phyloP scores from a whole-genome alignment of 2,113 vertebrate genomes.

The Cnemophilus loriae region DNA sequence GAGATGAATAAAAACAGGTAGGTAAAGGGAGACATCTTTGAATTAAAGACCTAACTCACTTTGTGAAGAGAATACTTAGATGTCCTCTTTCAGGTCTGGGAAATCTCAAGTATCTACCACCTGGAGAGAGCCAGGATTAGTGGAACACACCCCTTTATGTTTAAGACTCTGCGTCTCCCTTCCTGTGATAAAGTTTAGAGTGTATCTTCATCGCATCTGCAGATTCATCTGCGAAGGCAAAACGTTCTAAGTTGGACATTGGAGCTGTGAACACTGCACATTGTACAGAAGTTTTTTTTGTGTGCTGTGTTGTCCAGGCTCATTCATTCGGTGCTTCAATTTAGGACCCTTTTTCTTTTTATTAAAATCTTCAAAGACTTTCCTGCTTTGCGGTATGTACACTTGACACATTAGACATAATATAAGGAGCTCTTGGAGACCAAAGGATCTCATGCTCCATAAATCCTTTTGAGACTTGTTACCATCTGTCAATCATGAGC shows the following conservation, averaged over 20 bases:
- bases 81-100: background rate
- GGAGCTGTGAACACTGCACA: background rate
- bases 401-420: background rate
- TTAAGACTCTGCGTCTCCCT: background rate
- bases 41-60: background rate
- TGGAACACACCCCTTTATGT: accelerated
- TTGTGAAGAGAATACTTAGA: background rate
- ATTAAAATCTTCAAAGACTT: constrained; percentile 1
- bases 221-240: background rate
- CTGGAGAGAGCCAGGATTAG: background rate
- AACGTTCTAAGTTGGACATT: background rate
- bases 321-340: background rate
- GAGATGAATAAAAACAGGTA: background rate
- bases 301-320: background rate
- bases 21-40: background rate
- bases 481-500: constrained; percentile 9
- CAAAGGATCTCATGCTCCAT: background rate
- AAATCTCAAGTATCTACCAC: background rate
- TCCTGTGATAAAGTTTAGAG: background rate
- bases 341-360: background rate
- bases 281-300: background rate
- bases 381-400: background rate
- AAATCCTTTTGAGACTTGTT: constrained; percentile 11
- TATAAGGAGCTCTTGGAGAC: background rate
- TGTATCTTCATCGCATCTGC: background rate